Conservation (phyloP, 1,140 invertebrate genomes). For the Achatina immaculata region DNA sequence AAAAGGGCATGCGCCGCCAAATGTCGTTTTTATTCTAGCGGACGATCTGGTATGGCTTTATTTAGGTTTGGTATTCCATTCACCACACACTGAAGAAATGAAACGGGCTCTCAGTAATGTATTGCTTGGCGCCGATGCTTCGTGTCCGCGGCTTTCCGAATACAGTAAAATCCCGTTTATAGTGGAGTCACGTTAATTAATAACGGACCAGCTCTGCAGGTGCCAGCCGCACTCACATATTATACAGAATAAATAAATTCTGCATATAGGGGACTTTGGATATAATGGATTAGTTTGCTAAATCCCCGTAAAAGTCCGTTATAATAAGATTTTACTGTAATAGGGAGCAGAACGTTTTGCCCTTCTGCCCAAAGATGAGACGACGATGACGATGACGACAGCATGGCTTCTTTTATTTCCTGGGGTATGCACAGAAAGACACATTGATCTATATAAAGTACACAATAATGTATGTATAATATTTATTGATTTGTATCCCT, state of each 20-base stretch:
- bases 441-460: too few species aligned
- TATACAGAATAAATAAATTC: neutral
- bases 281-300: too few species aligned
- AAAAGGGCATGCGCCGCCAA: slow-evolving; percentile 41
- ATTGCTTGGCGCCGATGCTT: neutral
- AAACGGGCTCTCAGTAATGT: neutral
- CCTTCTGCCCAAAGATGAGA: too few species aligned
- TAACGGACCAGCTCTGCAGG: neutral
- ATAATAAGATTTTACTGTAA: too few species aligned
- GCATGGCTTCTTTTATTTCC: too few species aligned
- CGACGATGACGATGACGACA: too few species aligned
- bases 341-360: too few species aligned
- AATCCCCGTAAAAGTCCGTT: too few species aligned
- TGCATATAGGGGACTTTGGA: too few species aligned
- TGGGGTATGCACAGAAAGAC: too few species aligned
- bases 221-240: neutral
- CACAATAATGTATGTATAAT: too few species aligned
- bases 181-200: neutral
- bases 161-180: neutral
- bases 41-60: slow-evolving; percentile 69
- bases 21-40: slow-evolving; percentile 65
- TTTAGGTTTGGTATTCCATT: slow-evolving; percentile 37
- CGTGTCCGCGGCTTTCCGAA: neutral
- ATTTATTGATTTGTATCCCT: too few species aligned
- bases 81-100: neutral